Evolutionary conservation across 2,797 vertebrate species (phyloP).

Genomic region (Squalus acanthias): DNA sequence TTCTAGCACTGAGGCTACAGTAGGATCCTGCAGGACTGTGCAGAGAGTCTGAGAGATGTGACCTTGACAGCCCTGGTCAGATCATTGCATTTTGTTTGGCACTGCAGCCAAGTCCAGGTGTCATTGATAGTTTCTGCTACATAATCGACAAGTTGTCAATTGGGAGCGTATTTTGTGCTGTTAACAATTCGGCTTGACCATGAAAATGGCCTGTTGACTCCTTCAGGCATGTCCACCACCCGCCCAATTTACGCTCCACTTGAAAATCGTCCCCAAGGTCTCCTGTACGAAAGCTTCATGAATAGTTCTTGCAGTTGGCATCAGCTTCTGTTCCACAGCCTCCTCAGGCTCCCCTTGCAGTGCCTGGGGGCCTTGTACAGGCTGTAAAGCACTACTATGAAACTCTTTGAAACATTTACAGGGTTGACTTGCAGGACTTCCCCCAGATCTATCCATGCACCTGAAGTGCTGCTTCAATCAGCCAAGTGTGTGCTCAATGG

Average conservation of each 20-base stretch:
- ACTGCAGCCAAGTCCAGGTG: not conserved
- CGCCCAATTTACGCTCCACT: not conserved
- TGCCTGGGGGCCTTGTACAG: not conserved
- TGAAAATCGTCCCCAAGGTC: not conserved
- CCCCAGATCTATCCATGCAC: not conserved
- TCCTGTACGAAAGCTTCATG: not conserved
- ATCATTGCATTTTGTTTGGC: not conserved
- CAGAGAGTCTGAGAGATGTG: not conserved
- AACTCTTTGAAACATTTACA: not conserved
- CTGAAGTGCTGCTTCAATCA: not conserved
- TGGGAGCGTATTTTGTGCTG: not conserved
- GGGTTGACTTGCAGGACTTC: not conserved
- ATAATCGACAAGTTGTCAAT: not conserved
- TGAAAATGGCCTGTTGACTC: not conserved
- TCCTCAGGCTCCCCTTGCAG: not conserved
- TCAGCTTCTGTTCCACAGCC: not conserved
- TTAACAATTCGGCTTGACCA: not conserved
- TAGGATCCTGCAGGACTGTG: too few relatives aligned
- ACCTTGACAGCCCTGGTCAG: constrained; percentile 8
- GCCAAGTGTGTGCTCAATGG: not conserved
- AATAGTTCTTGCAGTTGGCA: not conserved
- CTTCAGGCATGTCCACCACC: not conserved
- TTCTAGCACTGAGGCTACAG: too few relatives aligned
- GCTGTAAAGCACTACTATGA: not conserved
- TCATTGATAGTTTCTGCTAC: not conserved